These are phyloP conservation scores for Carettochelys insculpta DNA, from an alignment of 2,113 vertebrate genomes.

Conservation along the genomic window DNA sequence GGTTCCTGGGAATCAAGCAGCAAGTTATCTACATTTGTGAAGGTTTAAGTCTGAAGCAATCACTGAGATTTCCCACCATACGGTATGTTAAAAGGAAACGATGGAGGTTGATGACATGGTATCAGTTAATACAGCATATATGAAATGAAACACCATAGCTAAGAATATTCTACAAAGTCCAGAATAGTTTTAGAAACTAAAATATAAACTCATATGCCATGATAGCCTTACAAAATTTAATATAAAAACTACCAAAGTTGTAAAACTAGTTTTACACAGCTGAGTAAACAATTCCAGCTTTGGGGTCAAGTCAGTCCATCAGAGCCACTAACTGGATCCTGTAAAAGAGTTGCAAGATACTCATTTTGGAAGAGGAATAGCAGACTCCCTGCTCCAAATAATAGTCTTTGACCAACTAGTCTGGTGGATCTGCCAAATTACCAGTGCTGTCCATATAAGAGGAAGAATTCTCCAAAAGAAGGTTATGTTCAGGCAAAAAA, in stretches of 20 bases:
- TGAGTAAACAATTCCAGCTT: neutral
- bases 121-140: neutral
- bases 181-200: neutral
- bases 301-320: rapidly evolving
- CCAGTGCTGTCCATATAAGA: neutral
- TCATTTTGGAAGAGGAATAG: neutral
- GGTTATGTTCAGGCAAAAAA: rapidly evolving
- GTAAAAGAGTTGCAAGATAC: neutral
- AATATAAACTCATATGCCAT: neutral
- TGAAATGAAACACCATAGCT: constrained; percentile 17
- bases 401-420: neutral
- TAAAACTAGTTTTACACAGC: neutral
- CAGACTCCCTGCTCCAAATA: neutral
- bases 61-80: constrained; percentile 60
- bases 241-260: neutral
- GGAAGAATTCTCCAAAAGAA: rapidly evolving
- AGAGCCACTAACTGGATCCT: neutral
- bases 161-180: constrained; percentile 15
- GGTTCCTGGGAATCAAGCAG: constrained; percentile 40
- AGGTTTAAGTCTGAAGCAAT: constrained; percentile 56
- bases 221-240: neutral
- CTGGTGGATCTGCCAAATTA: neutral
- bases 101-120: constrained; percentile 41
- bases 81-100: constrained; percentile 38
- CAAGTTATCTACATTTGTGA: constrained; percentile 53